phyloP scores from a whole-genome alignment of 2,797 vertebrate species.

The Chromis chromis region DNA sequence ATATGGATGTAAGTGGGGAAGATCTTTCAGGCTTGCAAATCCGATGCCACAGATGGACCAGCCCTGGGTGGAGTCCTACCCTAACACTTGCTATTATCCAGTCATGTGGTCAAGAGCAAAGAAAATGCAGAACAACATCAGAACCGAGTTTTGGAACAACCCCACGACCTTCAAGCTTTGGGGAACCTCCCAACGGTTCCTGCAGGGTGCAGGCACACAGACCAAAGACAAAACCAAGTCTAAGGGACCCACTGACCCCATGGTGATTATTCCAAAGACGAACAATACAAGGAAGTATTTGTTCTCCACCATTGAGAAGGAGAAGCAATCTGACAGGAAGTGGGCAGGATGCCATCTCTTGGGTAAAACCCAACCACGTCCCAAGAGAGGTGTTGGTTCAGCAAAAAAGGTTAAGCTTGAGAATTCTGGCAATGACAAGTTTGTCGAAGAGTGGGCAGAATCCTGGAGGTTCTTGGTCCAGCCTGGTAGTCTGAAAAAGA shows the following conservation, averaged over 20 bases:
- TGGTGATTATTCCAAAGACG: conserved; percentile 40
- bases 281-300: conserved; percentile 34
- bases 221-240: conserved; percentile 6
- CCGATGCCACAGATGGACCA: conserved; percentile 64
- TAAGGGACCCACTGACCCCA: conserved; percentile 15
- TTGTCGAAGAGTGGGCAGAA: conserved; percentile 64
- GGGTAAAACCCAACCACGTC: conserved; percentile 68
- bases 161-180: conserved; percentile 46
- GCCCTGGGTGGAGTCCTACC: conserved; percentile 55
- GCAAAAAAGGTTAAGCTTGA: conserved; percentile 4
- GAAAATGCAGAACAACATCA: conserved; percentile 14
- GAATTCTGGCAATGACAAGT: conserved; percentile 14
- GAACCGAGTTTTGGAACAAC: conserved; percentile 31
- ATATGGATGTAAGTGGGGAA: conserved; percentile 65
- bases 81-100: conserved; percentile 34
- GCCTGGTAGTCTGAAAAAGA: conserved; percentile 30
- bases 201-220: conserved; percentile 35
- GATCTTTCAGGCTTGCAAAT: conserved; percentile 71
- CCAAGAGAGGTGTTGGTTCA: conserved; percentile 39
- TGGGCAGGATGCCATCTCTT: conserved; percentile 66
- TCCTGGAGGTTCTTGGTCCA: conserved; percentile 66
- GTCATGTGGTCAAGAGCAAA: conserved; percentile 58
- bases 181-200: conserved; percentile 61
- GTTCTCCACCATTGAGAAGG: conserved; percentile 26
- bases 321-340: conserved; percentile 47